Percentiles rank a stretch among this genome's conserved stretches.
Conservation (phyloP, 2,113 vertebrate species). For the Rhea americana region DNA sequence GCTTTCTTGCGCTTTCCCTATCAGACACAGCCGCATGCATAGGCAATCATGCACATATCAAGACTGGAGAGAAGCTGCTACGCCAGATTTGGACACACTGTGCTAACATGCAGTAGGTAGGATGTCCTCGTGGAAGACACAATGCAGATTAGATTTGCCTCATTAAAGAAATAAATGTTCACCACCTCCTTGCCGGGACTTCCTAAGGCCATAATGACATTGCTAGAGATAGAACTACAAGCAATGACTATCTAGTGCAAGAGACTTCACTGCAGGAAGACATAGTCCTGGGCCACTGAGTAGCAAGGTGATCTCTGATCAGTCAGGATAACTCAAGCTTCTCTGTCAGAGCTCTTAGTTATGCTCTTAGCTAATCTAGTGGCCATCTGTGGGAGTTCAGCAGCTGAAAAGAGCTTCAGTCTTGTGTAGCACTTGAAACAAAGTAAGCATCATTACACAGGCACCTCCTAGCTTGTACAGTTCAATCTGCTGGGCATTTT, state of each 20-base stretch:
- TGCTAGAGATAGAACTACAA: neutral
- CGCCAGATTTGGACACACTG: neutral
- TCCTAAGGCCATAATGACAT: neutral
- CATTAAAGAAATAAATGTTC: neutral
- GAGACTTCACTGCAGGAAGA: too few species aligned
- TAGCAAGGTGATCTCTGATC: neutral
- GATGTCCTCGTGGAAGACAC: neutral
- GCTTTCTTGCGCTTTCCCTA: neutral
- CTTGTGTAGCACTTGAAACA: neutral
- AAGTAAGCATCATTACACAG: neutral
- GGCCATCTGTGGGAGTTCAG: fast-evolving
- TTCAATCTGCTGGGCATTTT: neutral
- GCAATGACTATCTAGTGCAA: neutral
- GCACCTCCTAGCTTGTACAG: neutral
- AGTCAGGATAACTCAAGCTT: neutral
- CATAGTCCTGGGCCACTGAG: neutral
- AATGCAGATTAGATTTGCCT: neutral
- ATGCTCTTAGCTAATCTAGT: neutral
- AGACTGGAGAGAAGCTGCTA: neutral
- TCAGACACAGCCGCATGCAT: neutral
- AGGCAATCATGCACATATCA: too few species aligned
- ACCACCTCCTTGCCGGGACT: neutral
- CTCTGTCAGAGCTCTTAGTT: neutral
- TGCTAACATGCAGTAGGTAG: neutral
- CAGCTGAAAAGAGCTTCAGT: neutral